Evolutionary conservation across 2,888 invertebrate genomes (phyloP).

Genomic region (Miltochrista miniata): DNA sequence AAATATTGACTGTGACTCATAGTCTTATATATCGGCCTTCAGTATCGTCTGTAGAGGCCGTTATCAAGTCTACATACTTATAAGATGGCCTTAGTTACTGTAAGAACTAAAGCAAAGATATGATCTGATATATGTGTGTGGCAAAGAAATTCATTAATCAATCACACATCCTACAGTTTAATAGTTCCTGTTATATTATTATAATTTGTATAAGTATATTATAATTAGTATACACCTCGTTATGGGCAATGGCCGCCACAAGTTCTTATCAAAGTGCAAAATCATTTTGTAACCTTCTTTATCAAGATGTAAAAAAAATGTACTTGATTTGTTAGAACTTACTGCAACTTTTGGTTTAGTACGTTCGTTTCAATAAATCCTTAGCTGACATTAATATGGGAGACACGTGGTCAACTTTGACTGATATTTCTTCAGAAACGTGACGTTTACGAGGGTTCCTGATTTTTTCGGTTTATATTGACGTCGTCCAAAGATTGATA

Average conservation of each 20-base stretch:
- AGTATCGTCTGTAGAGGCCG: slow-evolving; percentile 14
- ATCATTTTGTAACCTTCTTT: too few relatives aligned
- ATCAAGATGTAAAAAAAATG: too few relatives aligned
- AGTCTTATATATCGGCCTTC: slow-evolving; percentile 34
- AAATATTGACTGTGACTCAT: slow-evolving; percentile 23
- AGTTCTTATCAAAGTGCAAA: neutral
- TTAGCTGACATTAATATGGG: too few relatives aligned
- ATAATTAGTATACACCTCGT: neutral
- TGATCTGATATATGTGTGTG: slow-evolving; percentile 12
- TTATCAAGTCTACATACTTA: slow-evolving; percentile 14
- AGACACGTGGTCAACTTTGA: too few relatives aligned
- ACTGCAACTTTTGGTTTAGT: too few relatives aligned
- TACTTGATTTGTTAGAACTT: too few relatives aligned
- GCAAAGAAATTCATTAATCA: slow-evolving; percentile 28
- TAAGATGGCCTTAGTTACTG: slow-evolving; percentile 37
- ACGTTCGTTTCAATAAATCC: too few relatives aligned
- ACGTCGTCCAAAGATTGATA: too few relatives aligned
- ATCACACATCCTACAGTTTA: slow-evolving; percentile 9
- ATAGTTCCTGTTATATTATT: slow-evolving; percentile 17
- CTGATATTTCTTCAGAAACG: too few relatives aligned
- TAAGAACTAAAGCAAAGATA: slow-evolving; percentile 35
- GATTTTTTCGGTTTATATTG: too few relatives aligned
- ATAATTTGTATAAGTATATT: neutral
- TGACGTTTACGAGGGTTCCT: too few relatives aligned
- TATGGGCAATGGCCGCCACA: neutral